Percentiles rank a stretch among this genome's conserved stretches.
Conservation (phyloP, 53 echinoderm and acorn worm genomes). For the Echinarachnius parma region DNA sequence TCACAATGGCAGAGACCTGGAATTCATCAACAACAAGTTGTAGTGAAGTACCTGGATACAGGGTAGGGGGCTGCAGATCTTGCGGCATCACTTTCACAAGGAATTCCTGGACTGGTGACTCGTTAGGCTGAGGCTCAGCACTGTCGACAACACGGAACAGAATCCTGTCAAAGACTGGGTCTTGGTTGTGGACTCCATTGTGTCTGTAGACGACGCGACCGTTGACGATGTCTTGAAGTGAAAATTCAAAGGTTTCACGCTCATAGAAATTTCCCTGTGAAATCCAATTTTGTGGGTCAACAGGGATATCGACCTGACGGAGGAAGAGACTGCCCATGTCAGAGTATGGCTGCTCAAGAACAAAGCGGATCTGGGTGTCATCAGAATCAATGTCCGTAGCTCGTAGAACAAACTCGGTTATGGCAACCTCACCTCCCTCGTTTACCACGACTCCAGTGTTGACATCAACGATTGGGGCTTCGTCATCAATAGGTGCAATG, state of each 20-base stretch:
- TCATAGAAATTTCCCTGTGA: constrained; percentile 63
- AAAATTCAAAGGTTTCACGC: constrained; percentile 70
- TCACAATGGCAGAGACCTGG: constrained; percentile 68
- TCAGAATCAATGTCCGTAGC: constrained; percentile 98
- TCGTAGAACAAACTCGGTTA: constrained; percentile 60
- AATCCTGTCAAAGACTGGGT: constrained; percentile 81
- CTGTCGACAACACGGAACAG: constrained; percentile 85
- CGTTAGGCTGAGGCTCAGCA: constrained; percentile 71
- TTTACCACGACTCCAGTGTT: constrained; percentile 84
- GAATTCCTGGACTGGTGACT: constrained; percentile 81
- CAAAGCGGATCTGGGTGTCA: constrained; percentile 71
- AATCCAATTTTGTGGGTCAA: constrained; percentile 88
- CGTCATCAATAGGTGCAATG: constrained; percentile 79
- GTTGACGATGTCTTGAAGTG: constrained; percentile 66
- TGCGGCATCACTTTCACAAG: constrained; percentile 84
- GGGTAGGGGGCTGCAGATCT: constrained; percentile 84
- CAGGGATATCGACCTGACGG: constrained; percentile 63
- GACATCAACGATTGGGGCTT: constrained; percentile 89
- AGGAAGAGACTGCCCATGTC: constrained; percentile 65
- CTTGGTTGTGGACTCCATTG: constrained; percentile 62
- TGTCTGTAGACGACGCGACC: constrained; percentile 75
- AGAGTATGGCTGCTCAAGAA: constrained; percentile 88
- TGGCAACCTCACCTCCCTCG: constrained; percentile 57
- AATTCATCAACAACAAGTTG: constrained; percentile 81
- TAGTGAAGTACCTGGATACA: constrained; percentile 68